These are phyloP conservation scores for Sarcophilus harrisii DNA, from an alignment of 2,797 vertebrate genomes.

Conservation along the genomic window DNA sequence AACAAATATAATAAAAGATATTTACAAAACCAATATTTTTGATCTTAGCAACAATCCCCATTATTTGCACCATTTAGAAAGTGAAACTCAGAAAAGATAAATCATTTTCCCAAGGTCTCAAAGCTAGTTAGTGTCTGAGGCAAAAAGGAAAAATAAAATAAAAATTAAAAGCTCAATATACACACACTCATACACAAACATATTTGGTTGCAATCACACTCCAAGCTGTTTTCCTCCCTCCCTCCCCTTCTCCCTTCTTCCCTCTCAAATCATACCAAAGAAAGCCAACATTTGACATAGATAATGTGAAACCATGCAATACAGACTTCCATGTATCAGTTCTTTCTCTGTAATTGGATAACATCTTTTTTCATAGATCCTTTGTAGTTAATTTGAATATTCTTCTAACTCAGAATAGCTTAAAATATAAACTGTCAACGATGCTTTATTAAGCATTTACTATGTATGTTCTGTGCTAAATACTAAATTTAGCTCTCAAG, in stretches of 20 bases:
- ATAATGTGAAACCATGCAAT: not conserved
- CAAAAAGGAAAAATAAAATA: not conserved
- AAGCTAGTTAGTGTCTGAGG: not conserved
- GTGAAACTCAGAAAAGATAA: not conserved
- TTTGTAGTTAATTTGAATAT: not conserved
- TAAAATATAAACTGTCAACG: not conserved
- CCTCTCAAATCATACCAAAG: not conserved
- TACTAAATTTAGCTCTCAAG: not conserved
- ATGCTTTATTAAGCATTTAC: not conserved
- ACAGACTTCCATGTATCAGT: not conserved
- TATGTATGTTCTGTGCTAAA: not conserved
- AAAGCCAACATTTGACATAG: not conserved
- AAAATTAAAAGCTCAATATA: no score
- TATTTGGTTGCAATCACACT: not conserved
- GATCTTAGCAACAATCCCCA: not conserved
- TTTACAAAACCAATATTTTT: not conserved
- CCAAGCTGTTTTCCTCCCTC: not conserved
- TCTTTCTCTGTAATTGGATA: not conserved
- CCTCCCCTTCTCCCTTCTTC: not conserved
- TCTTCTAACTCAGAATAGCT: not conserved
- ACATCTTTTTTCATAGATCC: no score
- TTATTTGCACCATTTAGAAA: not conserved
- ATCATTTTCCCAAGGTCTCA: not conserved
- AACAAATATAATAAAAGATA: not conserved
- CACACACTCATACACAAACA: not conserved